Evolutionary conservation across 2,888 invertebrate genomes (phyloP), one percentile per base, ranked within the genome.

Genomic region (Aleiodes testaceus): DNA sequence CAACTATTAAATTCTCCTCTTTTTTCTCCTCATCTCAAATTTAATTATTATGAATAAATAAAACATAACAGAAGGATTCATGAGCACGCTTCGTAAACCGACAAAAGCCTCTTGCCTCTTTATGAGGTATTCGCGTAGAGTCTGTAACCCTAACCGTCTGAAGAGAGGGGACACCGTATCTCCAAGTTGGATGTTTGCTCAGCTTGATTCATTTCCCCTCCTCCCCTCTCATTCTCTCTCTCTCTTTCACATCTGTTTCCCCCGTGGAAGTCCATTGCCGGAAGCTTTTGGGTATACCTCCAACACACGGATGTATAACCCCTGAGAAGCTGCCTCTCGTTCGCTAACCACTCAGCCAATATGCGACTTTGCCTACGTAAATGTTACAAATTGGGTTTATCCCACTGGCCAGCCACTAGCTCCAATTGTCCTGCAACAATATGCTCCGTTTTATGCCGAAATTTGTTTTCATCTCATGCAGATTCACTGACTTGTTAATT

Each of bases 181-280:
- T 85, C 84, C 80, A 83, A 84, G 84, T 85, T 84, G 81, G 82
- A 85, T 87, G 87, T 87, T 87, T 87, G 85, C 85, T 82, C 86
- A 87, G 87, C 87, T 87, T 87, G 87, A 87, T 87, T 87, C 86
- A 84, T 85, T 80, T 83, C 82, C 80, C 83, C 76, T 77, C 49
- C 36, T 53, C 44, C 20, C 61, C 45, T 36, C 20, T 18, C n/a
- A n/a, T 16, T 16, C 49, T 9, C 50, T 50, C 11, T 81, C 77
- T 76, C 78, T 75, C 76, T 77, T 11, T 36, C 26, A 26, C 26
- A 26, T 36, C 76, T 75, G 72, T 77, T 74, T 70, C 45, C 74
- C 64, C 11, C 64, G 64, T 66, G 64, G 70, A 45, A 66, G 69
- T 65, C 69, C 18, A 72, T 67, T 55, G 67, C 66, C 50, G 42